These are phyloP conservation scores for Eunapius fragilis DNA, from an alignment of 37 sponge, comb jelly and placozoan genomes.

Conservation along the genomic window DNA sequence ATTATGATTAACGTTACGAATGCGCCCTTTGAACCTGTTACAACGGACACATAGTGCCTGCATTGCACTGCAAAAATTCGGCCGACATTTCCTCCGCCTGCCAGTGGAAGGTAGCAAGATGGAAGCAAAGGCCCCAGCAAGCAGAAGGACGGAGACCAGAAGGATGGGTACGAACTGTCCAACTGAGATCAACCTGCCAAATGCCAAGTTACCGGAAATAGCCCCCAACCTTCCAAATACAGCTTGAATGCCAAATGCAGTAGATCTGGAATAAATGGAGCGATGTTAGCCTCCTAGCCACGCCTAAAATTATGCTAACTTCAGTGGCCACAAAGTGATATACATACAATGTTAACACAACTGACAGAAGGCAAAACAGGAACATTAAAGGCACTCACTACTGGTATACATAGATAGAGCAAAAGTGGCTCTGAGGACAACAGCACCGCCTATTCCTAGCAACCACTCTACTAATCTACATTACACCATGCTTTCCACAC, in stretches of 20 bases:
- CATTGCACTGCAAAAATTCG: background rate
- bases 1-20: background rate
- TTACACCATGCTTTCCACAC: too few species aligned
- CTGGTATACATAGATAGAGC: too few species aligned
- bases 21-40: background rate
- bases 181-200: slow-evolving; percentile 50
- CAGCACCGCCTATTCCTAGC: too few species aligned
- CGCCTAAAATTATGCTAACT: background rate
- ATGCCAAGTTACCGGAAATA: slow-evolving; percentile 63
- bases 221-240: slow-evolving; percentile 65
- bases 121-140: background rate
- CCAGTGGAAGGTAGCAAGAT: slow-evolving; percentile 4
- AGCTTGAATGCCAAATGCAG: slow-evolving; percentile 78
- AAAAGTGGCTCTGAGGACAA: too few species aligned
- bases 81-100: background rate
- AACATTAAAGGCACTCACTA: too few species aligned
- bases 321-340: background rate
- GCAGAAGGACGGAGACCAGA: slow-evolving; percentile 60
- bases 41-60: background rate
- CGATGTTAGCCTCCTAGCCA: background rate
- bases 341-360: too few species aligned
- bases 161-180: slow-evolving; percentile 59
- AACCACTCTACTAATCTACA: too few species aligned
- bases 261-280: slow-evolving; percentile 53
- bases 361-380: too few species aligned